Conservation (phyloP, 1,140 invertebrate genomes). For the Littorina saxatilis region DNA sequence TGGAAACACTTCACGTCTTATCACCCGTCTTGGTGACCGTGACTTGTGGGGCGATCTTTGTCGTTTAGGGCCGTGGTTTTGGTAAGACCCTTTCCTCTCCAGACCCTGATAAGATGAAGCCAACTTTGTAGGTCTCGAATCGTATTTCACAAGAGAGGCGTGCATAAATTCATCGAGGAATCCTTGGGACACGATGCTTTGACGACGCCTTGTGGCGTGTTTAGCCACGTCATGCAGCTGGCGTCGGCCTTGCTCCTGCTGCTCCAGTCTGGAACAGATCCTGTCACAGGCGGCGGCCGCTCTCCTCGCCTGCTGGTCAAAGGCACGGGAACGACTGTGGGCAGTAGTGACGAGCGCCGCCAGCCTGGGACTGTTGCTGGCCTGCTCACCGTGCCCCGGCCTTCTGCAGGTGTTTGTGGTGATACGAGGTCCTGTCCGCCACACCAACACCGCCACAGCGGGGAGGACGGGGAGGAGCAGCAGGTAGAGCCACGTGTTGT, state of each 20-base stretch:
- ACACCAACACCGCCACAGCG: background rate
- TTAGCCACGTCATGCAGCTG: background rate
- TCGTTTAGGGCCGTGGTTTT: too few relatives aligned
- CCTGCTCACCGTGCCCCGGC: background rate
- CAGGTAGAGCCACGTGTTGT: slow-evolving; percentile 16
- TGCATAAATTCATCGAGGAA: too few relatives aligned
- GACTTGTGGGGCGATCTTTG: too few relatives aligned
- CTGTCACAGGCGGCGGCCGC: background rate
- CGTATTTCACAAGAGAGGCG: too few relatives aligned
- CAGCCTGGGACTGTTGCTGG: background rate
- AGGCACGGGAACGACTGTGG: background rate
- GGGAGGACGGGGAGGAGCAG: background rate
- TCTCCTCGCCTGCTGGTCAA: background rate
- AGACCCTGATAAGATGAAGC: too few relatives aligned
- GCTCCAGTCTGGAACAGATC: background rate
- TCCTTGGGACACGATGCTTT: too few relatives aligned
- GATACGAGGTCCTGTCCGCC: background rate
- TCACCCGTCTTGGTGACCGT: too few relatives aligned
- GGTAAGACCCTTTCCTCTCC: too few relatives aligned
- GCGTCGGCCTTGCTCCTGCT: background rate
- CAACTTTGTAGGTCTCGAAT: too few relatives aligned
- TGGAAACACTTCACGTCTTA: too few relatives aligned
- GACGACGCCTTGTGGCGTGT: too few relatives aligned
- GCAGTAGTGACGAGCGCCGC: background rate
- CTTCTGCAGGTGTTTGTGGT: background rate